Base-by-base conservation (phyloP, 2,113 vertebrate species). In the Onychostoma macrolepis region DNA sequence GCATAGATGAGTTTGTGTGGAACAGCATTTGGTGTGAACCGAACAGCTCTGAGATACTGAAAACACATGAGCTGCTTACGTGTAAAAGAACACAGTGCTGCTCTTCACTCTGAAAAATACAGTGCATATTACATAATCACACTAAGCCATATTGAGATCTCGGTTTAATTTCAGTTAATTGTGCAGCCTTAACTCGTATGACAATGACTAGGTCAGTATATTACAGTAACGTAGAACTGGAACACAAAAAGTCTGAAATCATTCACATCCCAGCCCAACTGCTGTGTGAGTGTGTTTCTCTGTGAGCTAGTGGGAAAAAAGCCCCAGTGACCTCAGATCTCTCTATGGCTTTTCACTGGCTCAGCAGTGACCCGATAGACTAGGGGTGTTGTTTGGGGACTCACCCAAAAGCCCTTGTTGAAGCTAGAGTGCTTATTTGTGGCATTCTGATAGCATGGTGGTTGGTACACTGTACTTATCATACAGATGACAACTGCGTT, bases 281-380 rank as follows among this genome's bases (percentile, higher is more conserved):
- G 11, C 2, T n/a, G 21, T 65, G 65, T 75, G 17, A 80, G 67
- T 50, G 72, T 71, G 38, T 65, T 53, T 65, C 53, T 88, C 6
- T 21, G 67, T 86, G 76, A 83, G 89, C 85, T 53, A 80, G 88
- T 90, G 86, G 90, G 80, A 87, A 69, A 87, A 90, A 50, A 17
- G 58, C 77, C 84, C 65, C 61, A 91, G 83, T 77, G 56, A 89
- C 83, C 89, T 92, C 88, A 91, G 90, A 88, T 89, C 90, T 92
- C 89, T 91, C 87, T 92, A 92, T 93, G 92, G 91, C 88, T 93
- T 93, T 91, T 88, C 90, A 91, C 88, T 83, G 89, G 90, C 78
- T 90, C 87, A 88, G 84, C 83, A 92, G 84, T 85, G 83, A 90
- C 85, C 89, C 85, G 33, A 89, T 86, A 89, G 86, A 90, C 76